phyloP scores from a whole-genome alignment of 2,797 vertebrate genomes.

The Sternotherus odoratus region DNA sequence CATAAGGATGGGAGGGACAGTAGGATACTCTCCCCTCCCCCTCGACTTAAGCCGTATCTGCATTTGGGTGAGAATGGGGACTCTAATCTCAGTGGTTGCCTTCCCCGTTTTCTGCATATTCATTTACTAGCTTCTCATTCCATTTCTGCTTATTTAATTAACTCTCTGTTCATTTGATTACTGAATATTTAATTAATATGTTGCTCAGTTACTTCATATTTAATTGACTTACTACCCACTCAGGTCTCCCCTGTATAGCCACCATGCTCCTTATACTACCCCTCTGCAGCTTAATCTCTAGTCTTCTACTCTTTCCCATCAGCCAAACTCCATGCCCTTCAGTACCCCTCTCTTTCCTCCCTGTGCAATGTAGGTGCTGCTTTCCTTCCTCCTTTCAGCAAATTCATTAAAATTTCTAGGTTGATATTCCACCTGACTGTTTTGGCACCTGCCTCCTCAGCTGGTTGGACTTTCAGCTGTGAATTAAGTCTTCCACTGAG shows the following conservation, averaged over 20 bases:
- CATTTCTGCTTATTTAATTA: not conserved
- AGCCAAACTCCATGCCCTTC: no score
- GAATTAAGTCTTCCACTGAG: not conserved
- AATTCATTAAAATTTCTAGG: not conserved
- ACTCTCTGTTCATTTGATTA: not conserved
- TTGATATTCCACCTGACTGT: not conserved
- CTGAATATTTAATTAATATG: not conserved
- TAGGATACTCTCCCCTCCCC: not conserved
- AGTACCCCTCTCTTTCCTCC: not conserved
- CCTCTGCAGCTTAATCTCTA: not conserved
- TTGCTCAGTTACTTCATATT: not conserved
- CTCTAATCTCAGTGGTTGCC: no score
- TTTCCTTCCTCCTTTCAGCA: not conserved
- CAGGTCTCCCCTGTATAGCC: not conserved
- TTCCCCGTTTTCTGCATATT: not conserved
- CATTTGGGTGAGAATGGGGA: no score
- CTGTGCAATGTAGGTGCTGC: not conserved
- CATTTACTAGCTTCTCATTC: not conserved
- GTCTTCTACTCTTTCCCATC: not conserved
- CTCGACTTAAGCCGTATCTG: not conserved
- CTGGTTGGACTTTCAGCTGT: not conserved
- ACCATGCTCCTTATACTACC: not conserved
- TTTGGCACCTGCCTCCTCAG: rapidly evolving
- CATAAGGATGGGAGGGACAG: not conserved
- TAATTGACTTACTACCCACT: not conserved